phyloP scores from a whole-genome alignment of 2,888 invertebrate genomes.

The Xiphydria camelus region DNA sequence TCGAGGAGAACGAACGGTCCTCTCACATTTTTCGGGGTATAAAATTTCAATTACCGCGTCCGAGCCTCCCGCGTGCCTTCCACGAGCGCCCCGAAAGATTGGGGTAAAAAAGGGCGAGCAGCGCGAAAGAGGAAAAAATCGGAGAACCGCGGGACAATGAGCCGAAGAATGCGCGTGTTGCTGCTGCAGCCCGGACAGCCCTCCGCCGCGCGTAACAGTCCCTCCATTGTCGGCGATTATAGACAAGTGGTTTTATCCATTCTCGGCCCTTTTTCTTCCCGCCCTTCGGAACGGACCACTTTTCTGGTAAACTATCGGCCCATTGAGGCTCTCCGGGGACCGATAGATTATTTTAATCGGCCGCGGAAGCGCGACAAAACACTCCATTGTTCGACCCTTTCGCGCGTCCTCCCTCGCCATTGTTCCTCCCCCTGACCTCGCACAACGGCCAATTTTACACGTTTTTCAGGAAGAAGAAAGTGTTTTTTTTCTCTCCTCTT shows the following conservation, averaged over 20 bases:
- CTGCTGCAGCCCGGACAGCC: not conserved
- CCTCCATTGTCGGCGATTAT: slow-evolving; percentile 47
- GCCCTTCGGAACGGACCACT: slow-evolving; percentile 5
- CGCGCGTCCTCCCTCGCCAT: slow-evolving; percentile 8
- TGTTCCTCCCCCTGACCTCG: slow-evolving; percentile 4
- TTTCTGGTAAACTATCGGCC: slow-evolving; percentile 14
- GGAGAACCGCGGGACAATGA: slow-evolving; percentile 28
- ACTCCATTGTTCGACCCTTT: slow-evolving; percentile 29
- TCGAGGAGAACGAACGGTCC: too few species aligned
- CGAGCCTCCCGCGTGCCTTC: slow-evolving; percentile 30
- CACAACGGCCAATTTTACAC: slow-evolving; percentile 16
- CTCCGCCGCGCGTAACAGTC: slow-evolving; percentile 31
- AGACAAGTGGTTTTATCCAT: slow-evolving; percentile 43
- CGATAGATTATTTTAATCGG: slow-evolving; percentile 41
- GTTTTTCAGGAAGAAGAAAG: slow-evolving; percentile 10
- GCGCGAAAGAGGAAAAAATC: slow-evolving; percentile 11
- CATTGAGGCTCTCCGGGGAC: slow-evolving; percentile 12
- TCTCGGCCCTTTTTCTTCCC: slow-evolving; percentile 17
- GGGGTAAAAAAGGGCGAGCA: slow-evolving; percentile 8
- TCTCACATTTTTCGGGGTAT: slow-evolving; percentile 28
- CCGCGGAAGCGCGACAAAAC: slow-evolving; percentile 34
- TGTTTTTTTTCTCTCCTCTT: slow-evolving; percentile 9
- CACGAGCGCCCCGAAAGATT: slow-evolving; percentile 38
- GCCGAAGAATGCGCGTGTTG: slow-evolving; percentile 27
- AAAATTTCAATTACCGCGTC: slow-evolving; percentile 44